These are phyloP conservation scores for Microctonus brassicae DNA, from an alignment of 2,888 invertebrate species.

Conservation along the genomic window DNA sequence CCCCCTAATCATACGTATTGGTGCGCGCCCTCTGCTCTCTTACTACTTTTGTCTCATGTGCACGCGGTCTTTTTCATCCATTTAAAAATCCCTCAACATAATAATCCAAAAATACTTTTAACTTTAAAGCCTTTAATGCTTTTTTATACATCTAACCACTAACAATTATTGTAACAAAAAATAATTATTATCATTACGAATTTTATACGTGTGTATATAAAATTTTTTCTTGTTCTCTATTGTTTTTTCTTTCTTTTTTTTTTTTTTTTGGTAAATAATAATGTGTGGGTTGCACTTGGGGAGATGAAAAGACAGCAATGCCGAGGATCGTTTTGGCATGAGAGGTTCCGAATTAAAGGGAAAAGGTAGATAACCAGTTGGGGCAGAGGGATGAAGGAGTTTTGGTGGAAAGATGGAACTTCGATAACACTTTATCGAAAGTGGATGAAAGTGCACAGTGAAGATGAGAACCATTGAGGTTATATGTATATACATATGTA, in stretches of 20 bases:
- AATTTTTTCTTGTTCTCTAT: not conserved
- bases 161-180: constrained; percentile 11
- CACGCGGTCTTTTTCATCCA: not conserved
- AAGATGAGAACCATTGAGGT: constrained; percentile 7
- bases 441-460: constrained; percentile 2
- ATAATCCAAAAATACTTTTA: not conserved
- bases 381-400: not conserved
- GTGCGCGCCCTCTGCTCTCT: constrained; percentile 47
- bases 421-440: constrained; percentile 3
- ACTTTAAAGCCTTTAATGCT: not conserved
- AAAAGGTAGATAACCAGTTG: not conserved
- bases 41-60: constrained; percentile 6
- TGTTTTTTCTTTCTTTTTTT: not conserved
- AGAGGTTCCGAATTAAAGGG: not conserved
- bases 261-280: not conserved
- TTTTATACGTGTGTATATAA: not conserved
- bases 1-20: constrained; percentile 66
- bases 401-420: not conserved
- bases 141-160: not conserved
- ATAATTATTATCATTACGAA: not conserved
- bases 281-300: not conserved
- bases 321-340: not conserved
- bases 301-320: not conserved
- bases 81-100: not conserved
- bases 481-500: constrained; percentile 13